phyloP scores from a whole-genome alignment of 2,888 invertebrate genomes.

The Melikaiella ostensackeni region DNA sequence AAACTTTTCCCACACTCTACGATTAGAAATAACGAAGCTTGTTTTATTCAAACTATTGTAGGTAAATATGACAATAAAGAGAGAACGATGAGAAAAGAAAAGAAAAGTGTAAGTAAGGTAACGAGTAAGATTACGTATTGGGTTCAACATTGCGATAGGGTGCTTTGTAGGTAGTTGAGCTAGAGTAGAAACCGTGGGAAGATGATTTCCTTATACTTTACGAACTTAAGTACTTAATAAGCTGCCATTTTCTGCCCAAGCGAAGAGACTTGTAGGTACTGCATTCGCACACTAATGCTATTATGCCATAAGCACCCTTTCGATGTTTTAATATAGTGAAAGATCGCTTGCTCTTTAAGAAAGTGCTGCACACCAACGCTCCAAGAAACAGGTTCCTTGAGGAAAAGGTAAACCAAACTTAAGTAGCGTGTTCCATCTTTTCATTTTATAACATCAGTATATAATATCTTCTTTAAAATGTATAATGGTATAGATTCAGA shows the following conservation, averaged over 20 bases:
- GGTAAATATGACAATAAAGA: not conserved
- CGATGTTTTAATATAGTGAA: conserved; percentile 28
- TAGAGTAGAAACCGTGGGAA: conserved; percentile 55
- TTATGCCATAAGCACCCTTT: conserved; percentile 11
- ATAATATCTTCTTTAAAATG: no score
- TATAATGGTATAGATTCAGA: no score
- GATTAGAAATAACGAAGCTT: not conserved
- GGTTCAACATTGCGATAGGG: conserved; percentile 46
- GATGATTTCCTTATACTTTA: conserved; percentile 57
- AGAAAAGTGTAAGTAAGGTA: not conserved
- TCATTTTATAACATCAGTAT: not conserved
- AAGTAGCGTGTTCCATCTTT: not conserved
- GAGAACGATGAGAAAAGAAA: not conserved
- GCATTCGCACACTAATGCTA: not conserved
- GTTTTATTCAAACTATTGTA: not conserved
- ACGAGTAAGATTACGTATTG: conserved; percentile 41
- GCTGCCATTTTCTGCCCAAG: conserved; percentile 40
- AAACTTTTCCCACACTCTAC: no score
- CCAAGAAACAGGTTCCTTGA: not conserved
- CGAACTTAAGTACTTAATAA: conserved; percentile 58
- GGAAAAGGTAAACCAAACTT: not conserved
- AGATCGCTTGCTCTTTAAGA: not conserved
- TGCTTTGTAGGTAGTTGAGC: conserved; percentile 44
- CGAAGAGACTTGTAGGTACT: not conserved
- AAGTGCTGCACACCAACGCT: conserved; percentile 1